Base-by-base conservation (phyloP, 2,113 vertebrate genomes). In the Alligator sinensis region DNA sequence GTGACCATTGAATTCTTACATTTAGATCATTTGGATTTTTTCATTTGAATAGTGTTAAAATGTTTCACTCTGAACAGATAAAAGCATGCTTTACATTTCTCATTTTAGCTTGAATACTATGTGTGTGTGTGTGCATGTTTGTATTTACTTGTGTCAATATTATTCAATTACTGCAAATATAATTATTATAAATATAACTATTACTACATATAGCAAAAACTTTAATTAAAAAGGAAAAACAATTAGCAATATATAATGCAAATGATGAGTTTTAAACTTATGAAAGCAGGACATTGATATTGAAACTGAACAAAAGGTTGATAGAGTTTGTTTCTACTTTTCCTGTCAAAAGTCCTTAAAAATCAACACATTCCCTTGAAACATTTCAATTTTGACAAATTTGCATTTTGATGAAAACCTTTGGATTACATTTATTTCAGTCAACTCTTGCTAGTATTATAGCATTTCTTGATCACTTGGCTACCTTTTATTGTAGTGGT, bases 221-320 rank as follows among this genome's bases (percentile, higher is more conserved):
- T 77, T 88, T 74, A 21, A 54, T n/a, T 17, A 9, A 84, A 88
- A 72, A 82, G 6, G 3, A 30, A 30, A 70, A 19, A 72, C 34
- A 70, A 21, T 34, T 38, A 34, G 5, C 30, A 22, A 72, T 72
- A 38, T 21, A 13, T 82, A 76, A 64, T 83, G 11, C 61, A 74
- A 5, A 63, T 54, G 5, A n/a, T 12, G 16, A 25, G 34, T 80
- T 55, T 92, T 82, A 2, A 30, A 86, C 16, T 68, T 13, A n/a
- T 4, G 68, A 9, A 1, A 2, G 0, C 2, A 18, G 77, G 21
- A 38, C 11, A 10, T 3, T 3, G 8, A 1, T 74, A 89, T 91
- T 38, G 79, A 89, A 88, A 4, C 4, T 81, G 68, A 86, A 28
- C 2, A 64, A 76, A 60, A 60, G 13, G 79, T 30, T 28, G 1